Evolutionary conservation across 2,797 vertebrate genomes (phyloP).

Genomic region (Synaphobranchus kaupii): DNA sequence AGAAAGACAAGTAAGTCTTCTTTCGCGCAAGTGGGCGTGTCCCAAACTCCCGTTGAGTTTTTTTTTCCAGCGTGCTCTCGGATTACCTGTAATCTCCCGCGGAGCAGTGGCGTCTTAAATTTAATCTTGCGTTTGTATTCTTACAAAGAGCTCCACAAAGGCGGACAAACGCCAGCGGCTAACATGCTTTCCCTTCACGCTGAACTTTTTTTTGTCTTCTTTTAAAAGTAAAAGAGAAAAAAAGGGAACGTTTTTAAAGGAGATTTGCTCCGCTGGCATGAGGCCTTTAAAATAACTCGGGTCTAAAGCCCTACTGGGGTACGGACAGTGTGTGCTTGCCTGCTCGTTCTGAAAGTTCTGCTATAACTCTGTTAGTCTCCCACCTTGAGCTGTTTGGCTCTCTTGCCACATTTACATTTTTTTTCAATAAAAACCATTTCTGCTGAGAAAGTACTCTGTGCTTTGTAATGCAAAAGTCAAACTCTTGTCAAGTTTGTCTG

Average conservation of each 20-base stretch:
- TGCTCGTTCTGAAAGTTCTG: not conserved
- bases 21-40: not conserved
- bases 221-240: slow-evolving; percentile 22
- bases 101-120: slow-evolving; percentile 28
- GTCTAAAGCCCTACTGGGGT: not conserved
- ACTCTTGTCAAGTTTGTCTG: not conserved
- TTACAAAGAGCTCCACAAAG: slow-evolving; percentile 32
- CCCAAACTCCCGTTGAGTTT: slow-evolving; percentile 22
- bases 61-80: slow-evolving; percentile 6
- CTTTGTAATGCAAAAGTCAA: not conserved
- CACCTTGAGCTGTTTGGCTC: not conserved
- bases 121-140: slow-evolving; percentile 34
- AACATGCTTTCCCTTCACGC: slow-evolving; percentile 1
- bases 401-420: not conserved
- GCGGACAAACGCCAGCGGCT: not conserved
- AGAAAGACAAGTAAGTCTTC: not conserved
- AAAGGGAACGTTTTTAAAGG: not conserved
- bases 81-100: slow-evolving; percentile 33
- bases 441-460: not conserved
- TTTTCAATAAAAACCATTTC: not conserved
- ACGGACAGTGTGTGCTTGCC: not conserved
- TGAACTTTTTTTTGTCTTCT: slow-evolving; percentile 6
- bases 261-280: not conserved
- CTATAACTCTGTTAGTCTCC: not conserved
- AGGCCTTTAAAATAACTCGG: not conserved